A percentile compares a stretch with the other conserved stretches of the same genome.
Conservation (phyloP, 2,888 invertebrate genomes). For the Blastobasis adustella region DNA sequence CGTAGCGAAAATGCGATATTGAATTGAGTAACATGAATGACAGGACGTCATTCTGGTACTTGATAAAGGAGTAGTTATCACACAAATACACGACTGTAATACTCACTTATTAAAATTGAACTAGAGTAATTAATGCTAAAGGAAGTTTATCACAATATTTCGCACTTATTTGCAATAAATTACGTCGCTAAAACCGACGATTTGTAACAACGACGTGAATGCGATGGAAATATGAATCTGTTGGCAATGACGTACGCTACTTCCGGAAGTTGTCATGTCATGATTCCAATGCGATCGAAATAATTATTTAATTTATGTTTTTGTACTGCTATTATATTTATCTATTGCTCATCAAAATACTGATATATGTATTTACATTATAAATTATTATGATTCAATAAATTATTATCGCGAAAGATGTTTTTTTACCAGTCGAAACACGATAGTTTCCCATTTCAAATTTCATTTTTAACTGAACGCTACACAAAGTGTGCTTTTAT, state of each 20-base stretch:
- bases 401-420: too few relatives aligned
- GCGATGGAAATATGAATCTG: constrained; percentile 55
- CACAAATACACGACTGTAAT: constrained; percentile 32
- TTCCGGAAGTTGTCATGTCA: constrained; percentile 60
- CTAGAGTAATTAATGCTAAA: constrained; percentile 63
- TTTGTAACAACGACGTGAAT: constrained; percentile 44
- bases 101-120: constrained; percentile 68
- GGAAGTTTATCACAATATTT: constrained; percentile 67
- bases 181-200: constrained; percentile 60
- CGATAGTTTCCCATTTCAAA: too few relatives aligned
- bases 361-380: too few relatives aligned
- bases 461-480: too few relatives aligned
- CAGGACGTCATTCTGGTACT: constrained; percentile 60
- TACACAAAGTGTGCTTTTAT: too few relatives aligned
- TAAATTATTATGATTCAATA: too few relatives aligned
- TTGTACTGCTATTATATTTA: too few relatives aligned
- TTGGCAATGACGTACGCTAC: constrained; percentile 71
- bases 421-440: too few relatives aligned
- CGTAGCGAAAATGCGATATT: constrained; percentile 46
- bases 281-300: constrained; percentile 21
- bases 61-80: constrained; percentile 40
- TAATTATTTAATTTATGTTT: background rate
- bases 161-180: constrained; percentile 57
- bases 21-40: constrained; percentile 67
- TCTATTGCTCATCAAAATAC: too few relatives aligned